phyloP scores from a whole-genome alignment of 2,797 vertebrate genomes.

The Leuciscus waleckii region DNA sequence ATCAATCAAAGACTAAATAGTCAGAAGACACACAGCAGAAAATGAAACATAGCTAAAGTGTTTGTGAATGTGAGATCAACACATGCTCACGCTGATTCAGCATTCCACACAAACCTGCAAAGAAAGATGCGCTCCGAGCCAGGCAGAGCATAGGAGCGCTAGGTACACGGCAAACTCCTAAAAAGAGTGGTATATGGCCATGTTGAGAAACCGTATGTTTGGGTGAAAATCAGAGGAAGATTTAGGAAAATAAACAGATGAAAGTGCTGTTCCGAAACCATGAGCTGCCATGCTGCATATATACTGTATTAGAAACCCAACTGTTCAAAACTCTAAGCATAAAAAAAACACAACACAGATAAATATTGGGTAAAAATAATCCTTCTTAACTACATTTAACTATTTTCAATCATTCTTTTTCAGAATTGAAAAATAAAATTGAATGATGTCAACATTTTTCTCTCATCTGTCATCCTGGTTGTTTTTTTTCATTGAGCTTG shows the following conservation, averaged over 20 bases:
- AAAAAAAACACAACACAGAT: not conserved
- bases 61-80: slow-evolving; percentile 5
- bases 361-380: not conserved
- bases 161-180: slow-evolving; percentile 79
- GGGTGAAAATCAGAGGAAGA: not conserved
- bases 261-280: slow-evolving; percentile 38
- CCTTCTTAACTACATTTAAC: not conserved
- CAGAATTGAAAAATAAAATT: not conserved
- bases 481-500: not conserved
- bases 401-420: not conserved
- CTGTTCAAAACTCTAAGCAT: no score
- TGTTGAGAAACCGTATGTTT: not conserved
- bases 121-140: slow-evolving; percentile 87
- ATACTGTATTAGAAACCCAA: no score
- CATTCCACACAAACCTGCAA: slow-evolving; percentile 89
- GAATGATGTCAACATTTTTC: not conserved
- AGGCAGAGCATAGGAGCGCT: slow-evolving; percentile 78
- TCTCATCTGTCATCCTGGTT: not conserved
- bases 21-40: not conserved
- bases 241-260: not conserved
- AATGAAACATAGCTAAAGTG: not conserved
- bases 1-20: not conserved
- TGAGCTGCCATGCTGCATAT: not conserved
- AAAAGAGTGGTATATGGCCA: slow-evolving; percentile 59
- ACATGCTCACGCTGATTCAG: slow-evolving; percentile 69